These are phyloP conservation scores for Drosophila oshimai DNA, from an alignment of 1,140 invertebrate species.

Conservation along the genomic window DNA sequence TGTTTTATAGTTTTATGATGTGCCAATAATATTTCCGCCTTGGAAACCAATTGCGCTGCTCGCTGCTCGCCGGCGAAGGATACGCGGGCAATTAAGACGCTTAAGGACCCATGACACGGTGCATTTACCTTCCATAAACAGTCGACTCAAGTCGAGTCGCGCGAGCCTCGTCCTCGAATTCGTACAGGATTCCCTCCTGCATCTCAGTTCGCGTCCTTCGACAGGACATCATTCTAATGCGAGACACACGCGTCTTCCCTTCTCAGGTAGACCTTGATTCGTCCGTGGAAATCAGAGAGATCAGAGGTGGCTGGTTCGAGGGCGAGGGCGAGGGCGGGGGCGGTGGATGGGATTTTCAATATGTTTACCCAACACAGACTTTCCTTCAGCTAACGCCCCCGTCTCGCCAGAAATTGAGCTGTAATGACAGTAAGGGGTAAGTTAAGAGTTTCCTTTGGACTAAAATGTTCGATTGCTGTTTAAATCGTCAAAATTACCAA, in stretches of 20 bases:
- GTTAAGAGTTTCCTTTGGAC: neutral
- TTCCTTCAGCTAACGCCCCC: conserved; percentile 46
- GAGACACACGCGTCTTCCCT: conserved; percentile 67
- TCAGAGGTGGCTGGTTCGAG: conserved; percentile 16
- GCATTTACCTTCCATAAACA: conserved; percentile 72
- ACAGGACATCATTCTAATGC: conserved; percentile 74
- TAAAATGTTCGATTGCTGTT: neutral
- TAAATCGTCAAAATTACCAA: too few species aligned
- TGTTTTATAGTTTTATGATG: conserved; percentile 81
- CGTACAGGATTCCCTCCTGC: neutral
- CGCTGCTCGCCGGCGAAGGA: conserved; percentile 61
- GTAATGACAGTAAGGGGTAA: conserved; percentile 5
- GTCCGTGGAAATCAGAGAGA: conserved; percentile 39
- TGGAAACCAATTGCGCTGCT: conserved; percentile 72
- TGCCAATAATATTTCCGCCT: conserved; percentile 81
- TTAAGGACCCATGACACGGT: conserved; percentile 79
- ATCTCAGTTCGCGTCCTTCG: conserved; percentile 9
- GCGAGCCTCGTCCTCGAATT: conserved; percentile 51
- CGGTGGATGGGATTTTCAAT: conserved; percentile 31
- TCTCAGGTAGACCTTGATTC: conserved; percentile 71
- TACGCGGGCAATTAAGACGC: conserved; percentile 76
- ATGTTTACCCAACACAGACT: conserved; percentile 73
- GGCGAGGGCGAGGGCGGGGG: conserved; percentile 27
- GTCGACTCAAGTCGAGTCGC: conserved; percentile 59
- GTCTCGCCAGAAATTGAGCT: conserved; percentile 1